phyloP scores from a whole-genome alignment of 2,113 vertebrate genomes.

The Amblyopsis rosae region DNA sequence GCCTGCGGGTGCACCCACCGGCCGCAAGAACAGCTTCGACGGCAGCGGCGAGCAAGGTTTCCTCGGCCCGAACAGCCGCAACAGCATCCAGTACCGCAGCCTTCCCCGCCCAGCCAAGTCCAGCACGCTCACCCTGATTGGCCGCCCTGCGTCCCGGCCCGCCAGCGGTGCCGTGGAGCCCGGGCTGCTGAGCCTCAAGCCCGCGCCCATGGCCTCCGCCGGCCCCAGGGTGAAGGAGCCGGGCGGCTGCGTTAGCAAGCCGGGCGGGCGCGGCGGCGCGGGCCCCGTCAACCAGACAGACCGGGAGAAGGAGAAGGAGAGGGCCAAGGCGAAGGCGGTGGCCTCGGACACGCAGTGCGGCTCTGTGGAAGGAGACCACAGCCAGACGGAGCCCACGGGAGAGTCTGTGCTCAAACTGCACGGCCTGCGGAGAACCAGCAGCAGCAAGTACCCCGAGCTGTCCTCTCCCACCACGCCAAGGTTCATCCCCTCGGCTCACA shows the following conservation, averaged over 20 bases:
- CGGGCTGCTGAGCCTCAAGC: slow-evolving; percentile 86
- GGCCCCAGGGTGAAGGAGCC: slow-evolving; percentile 83
- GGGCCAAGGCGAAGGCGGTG: slow-evolving; percentile 94
- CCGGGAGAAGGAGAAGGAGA: slow-evolving; percentile 90
- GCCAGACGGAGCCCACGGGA: slow-evolving; percentile 72
- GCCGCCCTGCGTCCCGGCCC: slow-evolving; percentile 76
- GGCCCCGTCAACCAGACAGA: slow-evolving; percentile 95
- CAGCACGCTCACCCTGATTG: slow-evolving; percentile 90
- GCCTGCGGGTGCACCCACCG: slow-evolving; percentile 71
- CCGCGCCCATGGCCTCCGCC: slow-evolving; percentile 59
- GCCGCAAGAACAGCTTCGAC: slow-evolving; percentile 93
- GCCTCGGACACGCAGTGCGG: slow-evolving; percentile 83
- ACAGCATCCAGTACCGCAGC: slow-evolving; percentile 96
- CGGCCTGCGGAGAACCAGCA: slow-evolving; percentile 76
- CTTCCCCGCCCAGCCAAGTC: slow-evolving; percentile 95
- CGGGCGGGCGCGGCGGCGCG: slow-evolving; percentile 57
- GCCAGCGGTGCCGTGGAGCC: slow-evolving; percentile 88
- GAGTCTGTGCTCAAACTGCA: slow-evolving; percentile 84
- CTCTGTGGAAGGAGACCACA: slow-evolving; percentile 64
- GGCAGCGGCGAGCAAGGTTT: slow-evolving; percentile 87
- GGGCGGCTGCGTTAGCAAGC: slow-evolving; percentile 55
- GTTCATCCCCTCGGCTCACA: slow-evolving; percentile 59
- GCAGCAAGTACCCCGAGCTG: slow-evolving; percentile 84
- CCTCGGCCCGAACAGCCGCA: slow-evolving; percentile 84
- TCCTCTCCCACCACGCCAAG: slow-evolving; percentile 90